These are phyloP conservation scores for Yponomeuta malinellus DNA, from an alignment of 2,888 invertebrate species.

Conservation along the genomic window DNA sequence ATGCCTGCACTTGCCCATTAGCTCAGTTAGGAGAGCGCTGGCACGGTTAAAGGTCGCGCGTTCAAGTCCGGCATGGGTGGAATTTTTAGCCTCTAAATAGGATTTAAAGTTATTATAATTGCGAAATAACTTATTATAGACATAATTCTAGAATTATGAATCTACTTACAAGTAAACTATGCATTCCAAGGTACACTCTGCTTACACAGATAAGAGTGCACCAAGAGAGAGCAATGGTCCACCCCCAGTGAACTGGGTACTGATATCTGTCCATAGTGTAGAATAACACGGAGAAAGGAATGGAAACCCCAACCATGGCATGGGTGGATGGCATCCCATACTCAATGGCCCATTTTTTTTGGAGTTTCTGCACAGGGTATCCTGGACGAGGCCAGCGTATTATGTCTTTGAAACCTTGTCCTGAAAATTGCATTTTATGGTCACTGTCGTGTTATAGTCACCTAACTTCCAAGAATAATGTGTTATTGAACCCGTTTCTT, in stretches of 20 bases:
- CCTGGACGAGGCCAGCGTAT: slow-evolving; percentile 91
- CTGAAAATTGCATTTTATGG: slow-evolving; percentile 49
- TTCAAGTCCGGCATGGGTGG: too few species aligned
- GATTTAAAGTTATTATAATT: background rate
- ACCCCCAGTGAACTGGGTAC: slow-evolving; percentile 78
- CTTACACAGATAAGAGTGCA: slow-evolving; percentile 88
- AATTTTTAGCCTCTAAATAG: too few species aligned
- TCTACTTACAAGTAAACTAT: slow-evolving; percentile 86
- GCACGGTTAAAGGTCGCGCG: too few species aligned
- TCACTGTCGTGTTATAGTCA: background rate
- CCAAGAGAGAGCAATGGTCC: slow-evolving; percentile 78
- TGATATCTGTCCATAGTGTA: slow-evolving; percentile 89
- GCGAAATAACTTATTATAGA: background rate
- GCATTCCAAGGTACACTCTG: slow-evolving; percentile 94
- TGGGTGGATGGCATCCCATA: slow-evolving; percentile 98
- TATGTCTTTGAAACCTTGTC: slow-evolving; percentile 92
- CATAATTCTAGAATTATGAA: background rate
- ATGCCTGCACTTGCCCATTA: too few species aligned
- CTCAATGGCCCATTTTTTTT: slow-evolving; percentile 92
- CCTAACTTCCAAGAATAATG: background rate
- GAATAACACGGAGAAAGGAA: slow-evolving; percentile 89
- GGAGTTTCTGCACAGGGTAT: slow-evolving; percentile 88
- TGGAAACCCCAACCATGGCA: slow-evolving; percentile 92
- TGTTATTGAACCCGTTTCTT: too few species aligned
- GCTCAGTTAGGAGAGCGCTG: too few species aligned